Evolutionary conservation across 1,140 invertebrate species (phyloP).

Genomic region (Bactericera cockerelli): DNA sequence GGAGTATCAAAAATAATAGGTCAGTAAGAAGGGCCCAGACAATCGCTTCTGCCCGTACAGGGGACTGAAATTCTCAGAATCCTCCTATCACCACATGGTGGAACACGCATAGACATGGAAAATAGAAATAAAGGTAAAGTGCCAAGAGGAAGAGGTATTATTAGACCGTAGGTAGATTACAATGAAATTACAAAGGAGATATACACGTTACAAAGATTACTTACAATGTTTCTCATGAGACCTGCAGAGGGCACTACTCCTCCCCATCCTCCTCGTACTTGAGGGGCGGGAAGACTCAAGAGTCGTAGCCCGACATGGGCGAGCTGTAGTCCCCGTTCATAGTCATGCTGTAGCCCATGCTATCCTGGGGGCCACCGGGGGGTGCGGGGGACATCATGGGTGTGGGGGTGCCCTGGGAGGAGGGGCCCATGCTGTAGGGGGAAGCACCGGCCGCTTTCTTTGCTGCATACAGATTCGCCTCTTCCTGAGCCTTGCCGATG

Average conservation of each 20-base stretch:
- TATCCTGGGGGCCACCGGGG: conserved; percentile 50
- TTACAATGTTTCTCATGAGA: neutral
- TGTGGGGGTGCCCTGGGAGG: conserved; percentile 68
- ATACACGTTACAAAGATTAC: no score
- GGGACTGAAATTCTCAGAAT: no score
- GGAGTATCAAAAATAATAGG: no score
- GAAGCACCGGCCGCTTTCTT: conserved; percentile 94
- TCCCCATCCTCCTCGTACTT: neutral
- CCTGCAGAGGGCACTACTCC: neutral
- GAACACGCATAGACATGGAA: no score
- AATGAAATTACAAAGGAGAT: neutral
- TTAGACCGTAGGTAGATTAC: neutral
- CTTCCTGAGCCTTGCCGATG: conserved; percentile 99
- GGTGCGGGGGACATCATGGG: conserved; percentile 88
- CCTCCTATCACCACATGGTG: no score
- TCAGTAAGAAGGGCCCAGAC: no score
- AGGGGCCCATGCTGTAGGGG: conserved; percentile 74
- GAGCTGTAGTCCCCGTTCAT: conserved; percentile 53
- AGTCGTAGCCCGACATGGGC: conserved; percentile 24
- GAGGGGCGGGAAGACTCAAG: neutral
- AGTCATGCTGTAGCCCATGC: conserved; percentile 74
- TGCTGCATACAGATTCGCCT: conserved; percentile 97
- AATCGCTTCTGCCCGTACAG: no score
- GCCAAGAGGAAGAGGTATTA: no score
- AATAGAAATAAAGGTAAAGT: no score